Evolutionary conservation across 2,797 vertebrate species (phyloP).

Genomic region (Gymnothorax reevesii): DNA sequence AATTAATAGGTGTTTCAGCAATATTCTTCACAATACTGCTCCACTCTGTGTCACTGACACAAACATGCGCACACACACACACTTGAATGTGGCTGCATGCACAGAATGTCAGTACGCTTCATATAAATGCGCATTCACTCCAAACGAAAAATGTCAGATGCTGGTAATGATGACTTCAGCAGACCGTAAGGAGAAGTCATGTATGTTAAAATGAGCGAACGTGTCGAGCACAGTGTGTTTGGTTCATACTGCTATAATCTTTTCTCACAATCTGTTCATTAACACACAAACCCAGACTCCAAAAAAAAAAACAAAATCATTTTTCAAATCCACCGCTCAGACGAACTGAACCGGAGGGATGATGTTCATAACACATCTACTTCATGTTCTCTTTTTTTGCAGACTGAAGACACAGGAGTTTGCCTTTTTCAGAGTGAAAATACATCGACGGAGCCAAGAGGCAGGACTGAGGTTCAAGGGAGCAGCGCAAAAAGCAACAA

Average conservation of each 20-base stretch:
- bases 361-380: background rate
- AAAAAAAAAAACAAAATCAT: constrained; percentile 54
- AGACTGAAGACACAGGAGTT: background rate
- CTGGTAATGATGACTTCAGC: constrained; percentile 59
- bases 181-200: constrained; percentile 61
- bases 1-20: constrained; percentile 55
- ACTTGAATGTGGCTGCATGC: background rate
- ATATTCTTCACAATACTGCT: constrained; percentile 1
- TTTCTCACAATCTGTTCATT: constrained; percentile 62
- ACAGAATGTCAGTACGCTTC: background rate
- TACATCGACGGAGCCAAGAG: background rate
- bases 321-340: constrained; percentile 43
- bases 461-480: background rate
- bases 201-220: constrained; percentile 35
- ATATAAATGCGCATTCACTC: background rate
- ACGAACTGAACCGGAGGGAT: constrained; percentile 30
- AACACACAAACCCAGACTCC: constrained; percentile 54
- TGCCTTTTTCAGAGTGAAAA: background rate
- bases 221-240: constrained; percentile 42
- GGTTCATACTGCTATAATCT: constrained; percentile 53
- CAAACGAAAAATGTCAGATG: constrained; percentile 51
- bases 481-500: background rate
- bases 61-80: background rate
- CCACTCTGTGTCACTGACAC: background rate
- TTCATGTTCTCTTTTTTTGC: background rate